Conservation (phyloP, 2,797 vertebrate species). For the Xenopus petersii region DNA sequence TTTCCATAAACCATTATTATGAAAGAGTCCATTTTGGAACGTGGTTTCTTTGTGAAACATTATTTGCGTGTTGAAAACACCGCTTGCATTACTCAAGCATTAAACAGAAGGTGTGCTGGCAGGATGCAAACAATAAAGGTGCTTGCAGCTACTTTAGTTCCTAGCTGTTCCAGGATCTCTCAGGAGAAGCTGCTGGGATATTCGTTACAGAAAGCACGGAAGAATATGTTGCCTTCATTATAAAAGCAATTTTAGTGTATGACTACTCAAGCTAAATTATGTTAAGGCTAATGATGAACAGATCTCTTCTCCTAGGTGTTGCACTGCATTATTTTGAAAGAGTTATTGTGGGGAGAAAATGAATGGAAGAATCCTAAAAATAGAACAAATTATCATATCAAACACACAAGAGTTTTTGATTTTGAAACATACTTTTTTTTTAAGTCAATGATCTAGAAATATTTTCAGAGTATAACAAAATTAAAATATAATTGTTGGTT, state of each 20-base stretch:
- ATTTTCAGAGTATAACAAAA: too few relatives aligned
- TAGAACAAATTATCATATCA: too few relatives aligned
- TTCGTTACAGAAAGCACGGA: slow-evolving; percentile 5
- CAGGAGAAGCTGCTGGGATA: slow-evolving; percentile 19
- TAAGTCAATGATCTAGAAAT: too few relatives aligned
- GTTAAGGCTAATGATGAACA: slow-evolving; percentile 14
- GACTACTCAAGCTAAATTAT: neutral
- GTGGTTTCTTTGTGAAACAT: neutral
- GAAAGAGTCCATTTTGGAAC: too few relatives aligned
- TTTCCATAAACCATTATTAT: too few relatives aligned
- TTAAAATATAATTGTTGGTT: too few relatives aligned
- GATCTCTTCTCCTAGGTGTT: neutral
- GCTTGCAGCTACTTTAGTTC: slow-evolving; percentile 5
- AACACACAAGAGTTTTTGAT: too few relatives aligned
- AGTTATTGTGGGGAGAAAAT: too few relatives aligned
- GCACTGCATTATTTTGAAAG: neutral
- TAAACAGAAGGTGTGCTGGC: slow-evolving; percentile 18
- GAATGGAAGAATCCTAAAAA: neutral
- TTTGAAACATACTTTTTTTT: too few relatives aligned
- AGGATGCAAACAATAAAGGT: slow-evolving; percentile 13
- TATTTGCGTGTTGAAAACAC: slow-evolving; percentile 1
- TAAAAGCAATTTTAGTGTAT: slow-evolving; percentile 7
- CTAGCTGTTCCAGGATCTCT: neutral
- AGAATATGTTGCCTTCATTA: slow-evolving; percentile 12
- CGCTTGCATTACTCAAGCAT: slow-evolving; percentile 1